Conservation (phyloP, 2,888 invertebrate species). For the Diarsia dahlii region DNA sequence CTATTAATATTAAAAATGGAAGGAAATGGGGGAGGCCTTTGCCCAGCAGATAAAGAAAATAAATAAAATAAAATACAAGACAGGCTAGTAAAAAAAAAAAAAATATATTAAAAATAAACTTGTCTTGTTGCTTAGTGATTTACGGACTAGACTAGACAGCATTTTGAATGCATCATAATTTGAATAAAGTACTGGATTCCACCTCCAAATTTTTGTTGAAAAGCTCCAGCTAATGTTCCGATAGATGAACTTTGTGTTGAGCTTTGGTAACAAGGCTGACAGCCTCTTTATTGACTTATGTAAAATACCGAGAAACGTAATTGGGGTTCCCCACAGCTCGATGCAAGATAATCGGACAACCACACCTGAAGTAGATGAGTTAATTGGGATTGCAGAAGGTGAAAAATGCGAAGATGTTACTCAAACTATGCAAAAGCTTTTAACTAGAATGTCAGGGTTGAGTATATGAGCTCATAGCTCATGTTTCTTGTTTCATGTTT, state of each 20-base stretch:
- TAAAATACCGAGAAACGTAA: not conserved
- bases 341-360: not conserved
- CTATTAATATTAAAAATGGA: slow-evolving; percentile 5
- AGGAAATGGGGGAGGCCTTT: no score
- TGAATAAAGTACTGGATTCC: not conserved
- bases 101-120: slow-evolving; percentile 21
- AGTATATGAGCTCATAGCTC: slow-evolving; percentile 7
- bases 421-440: not conserved
- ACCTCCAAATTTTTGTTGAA: not conserved
- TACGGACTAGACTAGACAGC: slow-evolving; percentile 8
- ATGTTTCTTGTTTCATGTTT: not conserved
- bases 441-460: slow-evolving; percentile 9
- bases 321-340: no score
- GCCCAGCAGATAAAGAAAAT: no score
- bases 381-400: not conserved
- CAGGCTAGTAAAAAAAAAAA: no score
- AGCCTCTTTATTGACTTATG: not conserved
- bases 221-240: not conserved
- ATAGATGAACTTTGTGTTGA: not conserved
- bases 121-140: slow-evolving; percentile 8
- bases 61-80: no score
- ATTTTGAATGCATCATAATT: slow-evolving; percentile 9
- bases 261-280: not conserved
- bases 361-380: not conserved
- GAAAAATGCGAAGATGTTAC: not conserved